phyloP scores from a whole-genome alignment of 2,113 vertebrate species.

The Rhinogobius similis region DNA sequence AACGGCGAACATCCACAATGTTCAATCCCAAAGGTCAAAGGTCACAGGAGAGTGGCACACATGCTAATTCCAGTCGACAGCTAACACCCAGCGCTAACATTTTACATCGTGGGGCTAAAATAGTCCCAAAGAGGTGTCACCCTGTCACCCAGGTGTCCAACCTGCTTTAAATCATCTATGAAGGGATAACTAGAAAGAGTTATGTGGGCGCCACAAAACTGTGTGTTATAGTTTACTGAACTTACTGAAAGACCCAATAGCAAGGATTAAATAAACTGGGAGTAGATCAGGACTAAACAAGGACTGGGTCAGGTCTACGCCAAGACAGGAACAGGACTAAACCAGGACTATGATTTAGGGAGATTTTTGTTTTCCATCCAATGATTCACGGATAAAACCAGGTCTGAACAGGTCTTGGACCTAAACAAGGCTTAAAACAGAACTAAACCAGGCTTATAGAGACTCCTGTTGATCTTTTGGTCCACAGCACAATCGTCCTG shows the following conservation, averaged over 20 bases:
- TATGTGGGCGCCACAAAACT: too few species aligned
- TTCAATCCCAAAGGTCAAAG: slow-evolving; percentile 67
- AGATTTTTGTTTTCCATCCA: too few species aligned
- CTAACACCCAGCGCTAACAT: slow-evolving; percentile 35
- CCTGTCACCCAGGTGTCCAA: too few species aligned
- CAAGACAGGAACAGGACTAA: not conserved
- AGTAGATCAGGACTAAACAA: not conserved
- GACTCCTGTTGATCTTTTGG: too few species aligned
- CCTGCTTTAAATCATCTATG: not conserved
- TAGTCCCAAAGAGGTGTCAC: slow-evolving; percentile 1
- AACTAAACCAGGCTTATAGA: not conserved
- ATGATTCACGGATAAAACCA: too few species aligned
- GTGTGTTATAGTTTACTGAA: too few species aligned
- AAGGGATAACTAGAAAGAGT: not conserved
- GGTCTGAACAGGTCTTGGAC: not conserved
- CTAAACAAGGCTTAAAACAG: not conserved
- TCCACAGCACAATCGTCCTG: too few species aligned
- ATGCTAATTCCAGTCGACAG: slow-evolving; percentile 58
- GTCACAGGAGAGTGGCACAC: slow-evolving; percentile 61
- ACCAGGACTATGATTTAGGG: too few species aligned
- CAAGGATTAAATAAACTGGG: not conserved
- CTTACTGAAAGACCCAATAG: too few species aligned
- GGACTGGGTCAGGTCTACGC: not conserved
- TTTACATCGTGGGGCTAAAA: slow-evolving; percentile 19
- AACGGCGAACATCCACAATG: slow-evolving; percentile 56